A percentile compares a stretch with the other conserved stretches of the same genome.
Conservation (phyloP, 1,140 invertebrate species). For the Battus philenor region DNA sequence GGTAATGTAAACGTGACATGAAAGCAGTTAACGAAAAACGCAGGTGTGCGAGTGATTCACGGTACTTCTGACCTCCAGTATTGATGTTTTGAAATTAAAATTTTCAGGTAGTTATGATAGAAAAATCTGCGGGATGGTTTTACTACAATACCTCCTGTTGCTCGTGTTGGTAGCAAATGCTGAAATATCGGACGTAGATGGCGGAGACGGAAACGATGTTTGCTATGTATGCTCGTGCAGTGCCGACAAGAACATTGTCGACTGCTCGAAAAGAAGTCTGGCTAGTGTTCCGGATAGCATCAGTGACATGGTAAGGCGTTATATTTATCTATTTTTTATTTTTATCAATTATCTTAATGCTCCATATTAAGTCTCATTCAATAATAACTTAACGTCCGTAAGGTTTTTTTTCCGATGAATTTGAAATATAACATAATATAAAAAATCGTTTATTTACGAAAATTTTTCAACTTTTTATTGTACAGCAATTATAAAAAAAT, state of each 20-base stretch:
- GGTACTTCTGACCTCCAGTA: background rate
- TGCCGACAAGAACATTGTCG: slow-evolving; percentile 37
- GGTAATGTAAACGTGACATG: slow-evolving; percentile 25
- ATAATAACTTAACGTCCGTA: background rate
- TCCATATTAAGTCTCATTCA: slow-evolving; percentile 3
- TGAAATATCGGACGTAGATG: slow-evolving; percentile 48
- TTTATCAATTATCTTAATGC: no score
- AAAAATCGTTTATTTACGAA: no score
- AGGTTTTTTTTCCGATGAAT: no score
- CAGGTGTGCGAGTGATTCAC: slow-evolving; percentile 12
- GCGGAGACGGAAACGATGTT: slow-evolving; percentile 32
- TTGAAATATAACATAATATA: no score
- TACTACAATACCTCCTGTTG: slow-evolving; percentile 33
- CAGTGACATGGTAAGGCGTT: slow-evolving; percentile 32
- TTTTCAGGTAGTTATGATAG: slow-evolving; percentile 64
- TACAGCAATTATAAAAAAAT: no score
- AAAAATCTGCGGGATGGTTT: slow-evolving; percentile 50
- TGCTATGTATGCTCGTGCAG: slow-evolving; percentile 53
- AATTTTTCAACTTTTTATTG: no score
- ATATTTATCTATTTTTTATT: background rate
- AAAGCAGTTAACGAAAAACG: slow-evolving; percentile 12
- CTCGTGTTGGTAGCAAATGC: slow-evolving; percentile 30
- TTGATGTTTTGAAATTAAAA: slow-evolving; percentile 7
- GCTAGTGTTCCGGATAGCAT: slow-evolving; percentile 45
- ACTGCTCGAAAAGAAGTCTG: slow-evolving; percentile 56